Base-by-base conservation (phyloP, 2,888 invertebrate genomes). In the Muschampia plurimacula region DNA sequence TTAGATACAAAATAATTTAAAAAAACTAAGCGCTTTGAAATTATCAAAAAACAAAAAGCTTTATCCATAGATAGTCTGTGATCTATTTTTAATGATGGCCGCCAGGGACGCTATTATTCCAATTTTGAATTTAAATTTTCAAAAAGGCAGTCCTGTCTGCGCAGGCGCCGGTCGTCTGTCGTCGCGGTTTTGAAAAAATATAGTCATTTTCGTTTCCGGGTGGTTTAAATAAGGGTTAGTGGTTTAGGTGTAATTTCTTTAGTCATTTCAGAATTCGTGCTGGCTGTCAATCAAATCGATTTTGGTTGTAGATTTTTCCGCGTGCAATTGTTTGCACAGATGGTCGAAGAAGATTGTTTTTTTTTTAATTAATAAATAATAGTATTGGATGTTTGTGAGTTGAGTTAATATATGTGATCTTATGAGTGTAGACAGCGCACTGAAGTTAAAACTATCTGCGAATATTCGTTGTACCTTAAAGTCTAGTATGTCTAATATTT, bases 1-100 rank as follows among this genome's bases (percentile, higher is more conserved):
- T 22, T 55, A 55, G 36, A 32, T 57, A 28, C 13, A 28, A 52
- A 64, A 44, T 68, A 15, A 64, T 15, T 83, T 81, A 79, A 77
- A 77, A 15, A 7, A 39, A 1, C 76, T 83, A 85, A 85, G 81
- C 83, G 83, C 74, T 84, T 80, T 84, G 83, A 87, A 87, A 86
- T 87, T 86, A 84, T 83, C 81, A 81, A 79, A 82, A 83, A 82
- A 75, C 77, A 57, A 68, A 70, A 60, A 41, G 73, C 75, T 77
- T 74, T 49, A 75, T 72, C 60, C 75, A 70, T 76, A 77, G 73
- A 32, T 59, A 62, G 62, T 85, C 89, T 90, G 89, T 91, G 91
- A 91, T 91, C 89, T 90, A 89, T 89, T 91, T 91, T 89, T 91
- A 91, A 91, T 91, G 84, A 84, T 80, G 88, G 88, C 89, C 86